Conservation (phyloP, 2,113 vertebrate species). For the Egretta garzetta region DNA sequence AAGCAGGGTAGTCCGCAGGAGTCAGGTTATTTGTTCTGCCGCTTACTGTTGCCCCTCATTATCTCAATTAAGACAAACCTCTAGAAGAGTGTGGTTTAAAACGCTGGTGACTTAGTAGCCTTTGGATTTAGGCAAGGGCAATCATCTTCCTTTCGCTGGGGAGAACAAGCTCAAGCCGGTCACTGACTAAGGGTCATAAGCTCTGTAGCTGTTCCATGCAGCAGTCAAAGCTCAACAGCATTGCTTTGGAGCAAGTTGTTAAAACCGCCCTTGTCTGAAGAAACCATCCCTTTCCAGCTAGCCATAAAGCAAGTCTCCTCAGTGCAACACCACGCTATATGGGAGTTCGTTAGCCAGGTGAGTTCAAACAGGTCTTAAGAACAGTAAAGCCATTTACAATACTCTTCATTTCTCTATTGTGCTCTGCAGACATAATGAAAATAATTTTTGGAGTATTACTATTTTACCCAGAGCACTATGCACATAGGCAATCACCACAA, state of each 20-base stretch:
- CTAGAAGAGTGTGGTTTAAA: neutral
- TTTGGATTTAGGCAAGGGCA: neutral
- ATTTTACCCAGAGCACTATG: neutral
- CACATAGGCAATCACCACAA: neutral
- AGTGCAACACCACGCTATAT: accelerated
- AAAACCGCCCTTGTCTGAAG: accelerated
- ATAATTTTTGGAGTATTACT: accelerated
- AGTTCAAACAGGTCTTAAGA: neutral
- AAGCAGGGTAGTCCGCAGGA: neutral
- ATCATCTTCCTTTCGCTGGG: neutral
- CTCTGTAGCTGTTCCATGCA: neutral
- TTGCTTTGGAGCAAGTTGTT: accelerated
- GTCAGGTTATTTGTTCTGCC: neutral
- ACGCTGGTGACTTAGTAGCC: neutral
- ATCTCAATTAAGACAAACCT: constrained; percentile 56
- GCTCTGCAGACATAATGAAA: neutral
- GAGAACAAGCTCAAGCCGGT: neutral
- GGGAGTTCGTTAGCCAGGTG: neutral
- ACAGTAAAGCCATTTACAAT: neutral
- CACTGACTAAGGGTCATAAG: neutral
- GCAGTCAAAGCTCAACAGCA: accelerated
- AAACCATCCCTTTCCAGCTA: neutral
- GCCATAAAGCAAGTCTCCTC: accelerated
- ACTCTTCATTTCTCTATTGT: neutral
- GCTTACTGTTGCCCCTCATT: constrained; percentile 40